These are phyloP conservation scores for Phalera bucephala DNA, from an alignment of 2,888 invertebrate species.

Conservation along the genomic window DNA sequence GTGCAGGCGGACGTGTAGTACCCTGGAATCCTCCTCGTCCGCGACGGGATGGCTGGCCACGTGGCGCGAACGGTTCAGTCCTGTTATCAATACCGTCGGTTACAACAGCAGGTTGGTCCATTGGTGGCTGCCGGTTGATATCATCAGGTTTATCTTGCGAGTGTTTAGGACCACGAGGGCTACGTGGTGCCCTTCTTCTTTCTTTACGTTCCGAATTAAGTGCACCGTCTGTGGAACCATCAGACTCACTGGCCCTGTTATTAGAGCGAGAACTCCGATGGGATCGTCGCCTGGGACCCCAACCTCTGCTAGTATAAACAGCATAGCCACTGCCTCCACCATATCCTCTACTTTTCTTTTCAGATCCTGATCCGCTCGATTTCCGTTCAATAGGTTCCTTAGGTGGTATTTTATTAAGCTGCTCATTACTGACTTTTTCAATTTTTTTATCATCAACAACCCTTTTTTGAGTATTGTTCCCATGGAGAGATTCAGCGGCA, in stretches of 20 bases:
- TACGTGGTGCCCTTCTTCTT: constrained; percentile 79
- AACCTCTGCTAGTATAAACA: constrained; percentile 75
- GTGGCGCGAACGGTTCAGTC: constrained; percentile 90
- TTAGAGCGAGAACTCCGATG: constrained; percentile 74
- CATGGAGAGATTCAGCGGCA: constrained; percentile 51
- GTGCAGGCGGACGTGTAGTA: constrained; percentile 68
- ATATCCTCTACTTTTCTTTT: constrained; percentile 80
- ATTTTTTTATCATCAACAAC: constrained; percentile 59
- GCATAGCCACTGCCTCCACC: constrained; percentile 62
- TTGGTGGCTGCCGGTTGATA: constrained; percentile 38
- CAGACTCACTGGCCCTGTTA: constrained; percentile 86
- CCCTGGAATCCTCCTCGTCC: constrained; percentile 87
- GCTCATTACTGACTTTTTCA: constrained; percentile 62
- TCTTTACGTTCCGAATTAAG: constrained; percentile 79
- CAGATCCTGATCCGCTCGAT: constrained; percentile 71
- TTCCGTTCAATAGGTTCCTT: constrained; percentile 76
- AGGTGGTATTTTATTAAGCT: constrained; percentile 67
- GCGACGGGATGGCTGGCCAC: constrained; percentile 94
- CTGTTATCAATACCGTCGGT: constrained; percentile 72
- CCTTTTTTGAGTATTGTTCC: constrained; percentile 46
- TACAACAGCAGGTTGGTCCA: constrained; percentile 42
- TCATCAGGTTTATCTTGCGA: constrained; percentile 83
- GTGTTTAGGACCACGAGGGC: constrained; percentile 84
- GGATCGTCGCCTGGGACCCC: constrained; percentile 75
- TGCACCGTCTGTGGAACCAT: constrained; percentile 88